These are phyloP conservation scores for Drosophila mayri DNA, from an alignment of 1,140 invertebrate species.

Conservation along the genomic window DNA sequence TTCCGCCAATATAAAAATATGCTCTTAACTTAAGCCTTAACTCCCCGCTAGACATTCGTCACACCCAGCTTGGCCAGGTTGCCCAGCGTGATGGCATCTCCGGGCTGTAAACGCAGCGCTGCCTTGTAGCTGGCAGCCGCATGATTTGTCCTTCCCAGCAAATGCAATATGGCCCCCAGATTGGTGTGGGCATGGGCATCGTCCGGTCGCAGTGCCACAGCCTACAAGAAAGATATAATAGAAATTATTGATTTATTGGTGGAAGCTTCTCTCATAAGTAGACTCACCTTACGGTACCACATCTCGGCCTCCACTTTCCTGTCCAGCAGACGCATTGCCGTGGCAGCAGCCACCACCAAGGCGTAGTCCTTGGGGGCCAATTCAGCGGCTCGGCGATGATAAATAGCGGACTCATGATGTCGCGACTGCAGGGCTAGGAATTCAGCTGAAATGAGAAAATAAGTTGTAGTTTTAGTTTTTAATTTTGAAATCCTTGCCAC, in stretches of 20 bases:
- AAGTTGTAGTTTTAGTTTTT: too few relatives aligned
- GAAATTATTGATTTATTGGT: not conserved
- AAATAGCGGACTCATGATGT: slow-evolving; percentile 92
- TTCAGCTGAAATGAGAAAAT: slow-evolving; percentile 87
- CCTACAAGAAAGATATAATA: slow-evolving; percentile 37
- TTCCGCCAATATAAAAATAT: slow-evolving; percentile 80
- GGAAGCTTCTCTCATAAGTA: too few relatives aligned
- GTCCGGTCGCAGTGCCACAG: slow-evolving; percentile 75
- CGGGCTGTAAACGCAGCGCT: slow-evolving; percentile 93
- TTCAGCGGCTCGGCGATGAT: slow-evolving; percentile 91
- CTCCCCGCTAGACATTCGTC: slow-evolving; percentile 57
- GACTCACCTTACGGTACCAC: slow-evolving; percentile 92
- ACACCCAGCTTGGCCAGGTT: slow-evolving; percentile 93
- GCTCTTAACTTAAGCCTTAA: slow-evolving; percentile 41
- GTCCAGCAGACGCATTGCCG: slow-evolving; percentile 92
- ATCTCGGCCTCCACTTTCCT: slow-evolving; percentile 92
- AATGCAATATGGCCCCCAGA: slow-evolving; percentile 95
- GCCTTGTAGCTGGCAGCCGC: slow-evolving; percentile 93
- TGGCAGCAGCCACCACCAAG: slow-evolving; percentile 93
- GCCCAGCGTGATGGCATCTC: slow-evolving; percentile 93
- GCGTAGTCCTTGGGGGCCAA: slow-evolving; percentile 92
- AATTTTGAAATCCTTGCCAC: not conserved
- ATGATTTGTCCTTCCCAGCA: slow-evolving; percentile 94
- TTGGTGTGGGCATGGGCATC: slow-evolving; percentile 96
- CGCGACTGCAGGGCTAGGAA: slow-evolving; percentile 92